These are phyloP conservation scores for Sparidentex hasta DNA, from an alignment of 2,797 vertebrate genomes.

Conservation along the genomic window DNA sequence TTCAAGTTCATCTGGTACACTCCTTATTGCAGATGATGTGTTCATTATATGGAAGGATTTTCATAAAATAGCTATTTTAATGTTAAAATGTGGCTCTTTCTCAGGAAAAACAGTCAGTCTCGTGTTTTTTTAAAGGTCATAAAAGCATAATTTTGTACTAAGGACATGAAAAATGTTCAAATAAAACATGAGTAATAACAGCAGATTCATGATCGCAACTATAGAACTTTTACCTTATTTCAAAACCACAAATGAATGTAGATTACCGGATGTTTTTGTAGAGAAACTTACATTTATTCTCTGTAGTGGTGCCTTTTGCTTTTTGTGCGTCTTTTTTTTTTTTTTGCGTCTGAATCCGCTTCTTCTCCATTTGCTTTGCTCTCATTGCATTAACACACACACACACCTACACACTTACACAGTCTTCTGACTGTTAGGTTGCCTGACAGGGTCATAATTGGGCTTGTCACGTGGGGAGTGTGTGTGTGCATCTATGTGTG, in stretches of 20 bases:
- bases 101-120: neutral
- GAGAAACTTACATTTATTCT: neutral
- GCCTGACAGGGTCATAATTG: constrained; percentile 85
- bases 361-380: constrained; percentile 39
- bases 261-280: neutral
- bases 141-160: neutral
- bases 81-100: neutral
- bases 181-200: neutral
- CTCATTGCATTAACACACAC: constrained; percentile 36
- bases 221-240: neutral
- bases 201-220: neutral
- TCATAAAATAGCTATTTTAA: neutral
- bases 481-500: constrained; percentile 6
- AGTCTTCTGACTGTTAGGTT: constrained; percentile 68
- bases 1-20: constrained; percentile 2
- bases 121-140: neutral
- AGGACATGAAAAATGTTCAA: neutral
- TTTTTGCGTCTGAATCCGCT: constrained; percentile 18
- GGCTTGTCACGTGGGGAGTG: constrained; percentile 78
- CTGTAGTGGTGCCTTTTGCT: neutral
- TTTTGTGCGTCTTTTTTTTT: constrained; percentile 8
- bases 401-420: constrained; percentile 49
- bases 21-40: neutral
- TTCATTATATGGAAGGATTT: neutral
- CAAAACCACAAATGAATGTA: neutral